Evolutionary conservation across 2,113 vertebrate genomes (phyloP).

Genomic region (Rhegmatorhina hoffmannsi): DNA sequence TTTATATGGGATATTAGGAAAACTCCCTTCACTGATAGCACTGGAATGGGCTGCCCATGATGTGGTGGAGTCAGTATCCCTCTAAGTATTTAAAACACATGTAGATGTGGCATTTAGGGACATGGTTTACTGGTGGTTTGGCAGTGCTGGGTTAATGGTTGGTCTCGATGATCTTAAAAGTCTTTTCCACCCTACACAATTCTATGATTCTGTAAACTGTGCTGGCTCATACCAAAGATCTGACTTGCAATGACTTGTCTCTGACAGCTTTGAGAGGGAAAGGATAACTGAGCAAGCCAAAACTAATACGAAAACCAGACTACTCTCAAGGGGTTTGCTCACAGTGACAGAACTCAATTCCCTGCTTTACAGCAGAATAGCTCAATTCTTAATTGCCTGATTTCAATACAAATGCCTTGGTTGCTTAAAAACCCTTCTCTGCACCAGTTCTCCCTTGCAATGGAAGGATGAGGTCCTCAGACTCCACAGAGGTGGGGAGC

Average conservation of each 20-base stretch:
- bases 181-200: neutral
- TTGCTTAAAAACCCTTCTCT: neutral
- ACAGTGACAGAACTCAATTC: neutral
- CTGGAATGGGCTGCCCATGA: neutral
- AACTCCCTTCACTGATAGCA: neutral
- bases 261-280: neutral
- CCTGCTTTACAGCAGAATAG: neutral
- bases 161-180: neutral
- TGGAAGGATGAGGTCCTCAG: neutral
- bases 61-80: neutral
- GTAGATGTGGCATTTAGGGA: neutral
- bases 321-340: neutral
- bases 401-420: neutral
- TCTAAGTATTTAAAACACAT: neutral
- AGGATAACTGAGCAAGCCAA: neutral
- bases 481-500: neutral
- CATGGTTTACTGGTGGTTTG: neutral
- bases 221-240: neutral
- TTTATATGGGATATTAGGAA: neutral
- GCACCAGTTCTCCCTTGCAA: neutral
- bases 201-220: neutral
- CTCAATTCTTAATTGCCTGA: neutral
- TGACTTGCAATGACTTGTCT: neutral
- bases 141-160: neutral
- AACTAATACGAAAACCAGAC: neutral